Percentiles rank a stretch among this genome's conserved stretches.
Conservation (phyloP, 2,113 vertebrate genomes). For the Periophthalmodon schlosseri region DNA sequence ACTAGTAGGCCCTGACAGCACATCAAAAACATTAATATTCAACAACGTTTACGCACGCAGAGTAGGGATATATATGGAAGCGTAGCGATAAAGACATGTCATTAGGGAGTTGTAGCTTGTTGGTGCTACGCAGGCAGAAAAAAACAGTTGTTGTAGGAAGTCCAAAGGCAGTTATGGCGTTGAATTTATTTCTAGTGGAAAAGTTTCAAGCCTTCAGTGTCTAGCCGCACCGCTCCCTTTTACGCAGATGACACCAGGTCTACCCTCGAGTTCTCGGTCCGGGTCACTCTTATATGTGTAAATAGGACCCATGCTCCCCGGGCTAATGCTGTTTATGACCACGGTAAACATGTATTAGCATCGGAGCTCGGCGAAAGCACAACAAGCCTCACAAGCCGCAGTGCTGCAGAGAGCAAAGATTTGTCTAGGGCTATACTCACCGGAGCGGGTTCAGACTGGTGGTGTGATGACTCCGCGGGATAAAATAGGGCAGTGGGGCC, state of each 20-base stretch:
- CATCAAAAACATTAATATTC: conserved; percentile 22
- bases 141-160: conserved; percentile 54
- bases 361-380: conserved; percentile 37
- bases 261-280: conserved; percentile 31
- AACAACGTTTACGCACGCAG: conserved; percentile 27
- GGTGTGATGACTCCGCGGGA: conserved; percentile 46
- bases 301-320: conserved; percentile 7
- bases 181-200: conserved; percentile 74
- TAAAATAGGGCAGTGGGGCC: conserved; percentile 57
- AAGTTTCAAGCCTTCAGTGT: conserved; percentile 73
- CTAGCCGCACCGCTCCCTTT: conserved; percentile 72
- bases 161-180: conserved; percentile 68
- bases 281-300: conserved; percentile 10
- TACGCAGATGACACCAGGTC: conserved; percentile 51
- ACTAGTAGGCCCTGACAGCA: neutral
- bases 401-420: conserved; percentile 71
- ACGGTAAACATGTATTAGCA: conserved; percentile 55
- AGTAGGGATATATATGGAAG: conserved; percentile 15
- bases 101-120: conserved; percentile 23
- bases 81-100: conserved; percentile 17
- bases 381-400: conserved; percentile 64
- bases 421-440: conserved; percentile 76
- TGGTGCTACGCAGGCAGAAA: conserved; percentile 6
- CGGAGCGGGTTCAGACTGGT: conserved; percentile 44
- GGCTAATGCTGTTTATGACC: conserved; percentile 40